Conservation (phyloP, 2,113 vertebrate genomes). For the Phoxinus phoxinus region DNA sequence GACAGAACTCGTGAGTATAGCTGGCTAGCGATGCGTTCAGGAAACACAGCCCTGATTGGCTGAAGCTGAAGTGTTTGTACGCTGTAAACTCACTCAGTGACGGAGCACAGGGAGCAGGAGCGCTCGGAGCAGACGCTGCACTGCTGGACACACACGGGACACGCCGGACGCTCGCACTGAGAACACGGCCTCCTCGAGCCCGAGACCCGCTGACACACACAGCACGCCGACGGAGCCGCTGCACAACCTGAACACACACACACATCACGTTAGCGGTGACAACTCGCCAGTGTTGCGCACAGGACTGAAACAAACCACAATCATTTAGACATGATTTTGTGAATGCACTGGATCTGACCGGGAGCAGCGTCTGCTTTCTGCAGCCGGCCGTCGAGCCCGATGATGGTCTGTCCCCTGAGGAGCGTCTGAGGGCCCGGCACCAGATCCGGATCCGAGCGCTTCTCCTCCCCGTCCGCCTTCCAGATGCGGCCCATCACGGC, state of each 20-base stretch:
- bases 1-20: too few species aligned
- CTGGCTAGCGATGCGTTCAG: too few species aligned
- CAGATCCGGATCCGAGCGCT: slow-evolving; percentile 17
- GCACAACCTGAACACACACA: slow-evolving; percentile 56
- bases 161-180: slow-evolving; percentile 74
- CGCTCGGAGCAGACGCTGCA: slow-evolving; percentile 72
- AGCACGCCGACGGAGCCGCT: slow-evolving; percentile 62
- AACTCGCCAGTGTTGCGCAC: not conserved
- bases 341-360: slow-evolving; percentile 59
- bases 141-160: slow-evolving; percentile 70
- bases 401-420: slow-evolving; percentile 75
- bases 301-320: too few species aligned
- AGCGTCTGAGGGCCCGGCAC: slow-evolving; percentile 60
- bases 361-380: slow-evolving; percentile 48
- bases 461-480: slow-evolving; percentile 64
- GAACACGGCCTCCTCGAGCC: slow-evolving; percentile 64
- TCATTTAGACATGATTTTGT: too few species aligned
- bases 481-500: slow-evolving; percentile 71
- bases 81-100: slow-evolving; percentile 70
- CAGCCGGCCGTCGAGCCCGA: slow-evolving; percentile 75
- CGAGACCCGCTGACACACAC: slow-evolving; percentile 72
- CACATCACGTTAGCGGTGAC: too few species aligned
- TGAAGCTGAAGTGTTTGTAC: too few species aligned
- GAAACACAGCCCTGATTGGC: too few species aligned
- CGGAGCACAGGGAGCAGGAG: slow-evolving; percentile 78